A percentile compares a stretch with the other conserved stretches of the same genome.
Evolutionary conservation across 2,797 vertebrate genomes (phyloP).

Genomic region (Dipus sagitta): DNA sequence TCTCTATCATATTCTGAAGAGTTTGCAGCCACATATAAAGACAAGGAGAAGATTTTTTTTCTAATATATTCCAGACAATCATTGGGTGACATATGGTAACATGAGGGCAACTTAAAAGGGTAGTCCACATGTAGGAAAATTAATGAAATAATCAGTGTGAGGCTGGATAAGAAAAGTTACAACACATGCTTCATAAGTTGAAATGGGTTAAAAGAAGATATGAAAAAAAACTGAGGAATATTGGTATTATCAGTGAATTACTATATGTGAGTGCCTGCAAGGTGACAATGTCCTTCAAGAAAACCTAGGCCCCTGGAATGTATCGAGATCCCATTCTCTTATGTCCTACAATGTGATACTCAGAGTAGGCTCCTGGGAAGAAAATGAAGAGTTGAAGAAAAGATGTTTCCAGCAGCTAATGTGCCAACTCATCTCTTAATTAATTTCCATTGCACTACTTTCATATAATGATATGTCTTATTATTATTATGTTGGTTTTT

Average conservation of each 20-base stretch:
- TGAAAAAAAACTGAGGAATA: too few species aligned
- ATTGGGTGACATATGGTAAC: too few species aligned
- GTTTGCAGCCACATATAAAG: slow-evolving; percentile 40
- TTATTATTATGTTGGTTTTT: too few species aligned
- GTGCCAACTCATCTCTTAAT: not conserved
- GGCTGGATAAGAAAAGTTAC: not conserved
- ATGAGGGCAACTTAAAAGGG: slow-evolving; percentile 9
- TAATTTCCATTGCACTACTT: not conserved
- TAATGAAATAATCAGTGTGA: not conserved
- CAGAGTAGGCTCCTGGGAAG: too few species aligned
- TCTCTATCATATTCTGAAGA: slow-evolving; percentile 49
- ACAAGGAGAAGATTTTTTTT: too few species aligned
- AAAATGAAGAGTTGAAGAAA: not conserved
- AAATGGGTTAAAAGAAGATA: not conserved
- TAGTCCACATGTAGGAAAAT: not conserved
- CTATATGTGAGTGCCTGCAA: too few species aligned
- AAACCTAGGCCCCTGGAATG: too few species aligned
- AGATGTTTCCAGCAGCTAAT: not conserved
- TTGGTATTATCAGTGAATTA: too few species aligned
- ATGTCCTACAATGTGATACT: not conserved
- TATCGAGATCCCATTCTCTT: too few species aligned
- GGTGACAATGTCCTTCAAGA: too few species aligned
- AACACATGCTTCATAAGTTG: not conserved
- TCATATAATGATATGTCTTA: too few species aligned
- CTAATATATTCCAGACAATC: too few species aligned